Base-by-base conservation (phyloP, 2,888 invertebrate genomes). In the Apotomis turbidana region DNA sequence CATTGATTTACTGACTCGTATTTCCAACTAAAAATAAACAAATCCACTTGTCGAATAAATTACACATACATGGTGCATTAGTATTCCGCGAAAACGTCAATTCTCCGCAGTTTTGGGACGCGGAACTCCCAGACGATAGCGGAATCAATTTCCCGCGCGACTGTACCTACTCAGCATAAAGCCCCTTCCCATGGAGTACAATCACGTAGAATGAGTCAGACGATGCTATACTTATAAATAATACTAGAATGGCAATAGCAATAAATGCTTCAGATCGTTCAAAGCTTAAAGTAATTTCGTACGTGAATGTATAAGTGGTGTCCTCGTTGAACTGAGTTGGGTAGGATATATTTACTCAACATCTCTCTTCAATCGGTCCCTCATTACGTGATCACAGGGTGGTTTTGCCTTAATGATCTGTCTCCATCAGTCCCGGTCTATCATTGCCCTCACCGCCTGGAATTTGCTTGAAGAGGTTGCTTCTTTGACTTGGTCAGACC, bases 171-270 rank as follows among this genome's bases (percentile, higher is more conserved):
- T 81, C 81, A 82, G 81, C 81, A 77, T 83, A 83, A 82, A 83
- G 82, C 83, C 79, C 68, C 62, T 58, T 58, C 79, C 76, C 75
- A 76, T 76, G 76, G 76, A 88, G 86, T 87, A 88, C 87, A 85
- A 84, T 89, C 90, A 89, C 89, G 90, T 90, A 86, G 79, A 83
- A 77, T 83, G 85, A 85, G 76, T 86, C 84, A 86, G 68, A 63
- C 62, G 78, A 76, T 74, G 71, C 74, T 73, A 74, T 76, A 74
- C 70, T 71, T 74, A 72, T 74, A 73, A 76, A 68, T 62, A 71
- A 75, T 69, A 41, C 27, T 58, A 13, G 55, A 46, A 68, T 15
- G 67, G 38, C 58, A 68, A 68, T 59, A 54, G 13, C 10, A 13
- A 68, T 59, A 51, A 68, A 68, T 66, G 55, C 44, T 44, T 54